Percentiles rank a stretch among this genome's conserved stretches.
phyloP scores from a whole-genome alignment of 2,113 vertebrate species.

The Falco punctatus region DNA sequence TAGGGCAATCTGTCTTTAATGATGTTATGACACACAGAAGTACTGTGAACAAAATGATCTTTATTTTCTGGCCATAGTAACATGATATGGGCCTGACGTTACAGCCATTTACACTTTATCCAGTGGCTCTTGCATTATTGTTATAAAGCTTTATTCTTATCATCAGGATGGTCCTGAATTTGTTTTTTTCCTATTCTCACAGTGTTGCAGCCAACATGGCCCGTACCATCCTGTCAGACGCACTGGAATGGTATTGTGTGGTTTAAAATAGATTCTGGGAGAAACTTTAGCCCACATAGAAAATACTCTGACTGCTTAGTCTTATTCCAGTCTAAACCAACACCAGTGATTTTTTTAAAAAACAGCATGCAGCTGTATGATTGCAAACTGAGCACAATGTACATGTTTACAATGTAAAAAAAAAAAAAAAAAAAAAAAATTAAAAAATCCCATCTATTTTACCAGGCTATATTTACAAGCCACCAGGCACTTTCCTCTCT shows the following conservation, averaged over 20 bases:
- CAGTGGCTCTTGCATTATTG: background rate
- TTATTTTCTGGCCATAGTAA: background rate
- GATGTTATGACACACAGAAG: background rate
- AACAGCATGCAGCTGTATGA: background rate
- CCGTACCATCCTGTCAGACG: background rate
- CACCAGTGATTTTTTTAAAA: background rate
- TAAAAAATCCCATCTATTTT: background rate
- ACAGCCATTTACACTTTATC: slow-evolving; percentile 18
- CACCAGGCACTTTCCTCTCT: background rate
- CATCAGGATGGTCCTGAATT: background rate
- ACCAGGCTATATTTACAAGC: background rate
- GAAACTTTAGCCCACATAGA: background rate
- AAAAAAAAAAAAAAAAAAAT: background rate
- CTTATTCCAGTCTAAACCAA: background rate
- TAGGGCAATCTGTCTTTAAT: slow-evolving; percentile 6
- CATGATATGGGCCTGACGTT: background rate
- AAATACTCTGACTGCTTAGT: background rate
- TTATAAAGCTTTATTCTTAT: slow-evolving; percentile 9
- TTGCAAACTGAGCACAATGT: background rate
- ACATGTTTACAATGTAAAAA: background rate
- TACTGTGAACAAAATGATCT: background rate
- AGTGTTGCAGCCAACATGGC: background rate
- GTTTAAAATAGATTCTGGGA: background rate
- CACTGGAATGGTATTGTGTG: background rate
- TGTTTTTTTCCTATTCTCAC: background rate